Base-by-base conservation (phyloP, 2,113 vertebrate species). In the Sinocyclocheilus maitianheensis region DNA sequence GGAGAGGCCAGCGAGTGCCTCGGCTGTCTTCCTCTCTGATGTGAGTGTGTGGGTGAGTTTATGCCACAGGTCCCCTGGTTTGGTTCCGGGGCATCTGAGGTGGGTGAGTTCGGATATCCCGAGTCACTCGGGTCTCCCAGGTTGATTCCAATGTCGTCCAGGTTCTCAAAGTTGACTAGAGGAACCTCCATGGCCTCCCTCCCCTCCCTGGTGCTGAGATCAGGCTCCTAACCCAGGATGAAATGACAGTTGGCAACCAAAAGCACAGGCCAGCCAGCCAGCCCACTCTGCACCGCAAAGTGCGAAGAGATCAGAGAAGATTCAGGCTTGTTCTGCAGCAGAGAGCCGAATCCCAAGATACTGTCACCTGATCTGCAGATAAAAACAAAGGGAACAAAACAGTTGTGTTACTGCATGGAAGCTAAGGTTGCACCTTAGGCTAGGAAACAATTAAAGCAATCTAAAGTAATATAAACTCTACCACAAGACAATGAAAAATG, bases 121-220 rank as follows among this genome's bases (percentile, higher is more conserved):
- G 96, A 95, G 90, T 97, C 97, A 88, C 93, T 97, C 5, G 93
- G 93, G 85, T 95, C 94, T 11, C 94, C 95, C 83, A 96, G 86
- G 89, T 93, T 93, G 89, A 96, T 94, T 76, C 95, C 96, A 48
- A 96, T 94, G 88, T 98, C 97, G 0, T 98, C 96, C 40, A 96
- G 91, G 85, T 97, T 98, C 88, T 98, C 96, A 84, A 98, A 98
- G 86, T 95, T 96, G 88, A 98, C 97, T 4, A 99, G 95, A 58
- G 97, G 97, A 92, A 98, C 97, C 92, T 99, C 97, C 97, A 99
- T 98, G 90, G 93, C 90, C 88, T 77, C 85, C 80, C 72, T 86
- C 46, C 48, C 94, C 86, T 94, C 94, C 93, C 92, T 94, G 90
- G 92, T 90, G 92, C 93, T 90, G 90, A 92, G 90, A 89, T 96